A percentile compares a stretch with the other conserved stretches of the same genome.
Evolutionary conservation across 2,113 vertebrate species (phyloP).

Genomic region (Neolamprologus sp.): DNA sequence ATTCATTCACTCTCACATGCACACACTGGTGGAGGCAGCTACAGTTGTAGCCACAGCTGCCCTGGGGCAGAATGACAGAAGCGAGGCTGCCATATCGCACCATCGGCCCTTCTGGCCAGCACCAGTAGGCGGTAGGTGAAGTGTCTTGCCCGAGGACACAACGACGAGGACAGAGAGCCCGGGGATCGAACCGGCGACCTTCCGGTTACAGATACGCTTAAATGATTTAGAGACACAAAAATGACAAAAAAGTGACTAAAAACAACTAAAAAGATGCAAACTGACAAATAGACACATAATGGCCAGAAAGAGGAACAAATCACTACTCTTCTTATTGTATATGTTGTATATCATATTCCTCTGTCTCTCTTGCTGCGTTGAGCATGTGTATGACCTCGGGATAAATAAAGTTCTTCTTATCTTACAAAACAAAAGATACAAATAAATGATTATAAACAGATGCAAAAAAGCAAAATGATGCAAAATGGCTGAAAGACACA

Average conservation of each 20-base stretch:
- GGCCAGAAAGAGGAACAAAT: background rate
- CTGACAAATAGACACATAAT: background rate
- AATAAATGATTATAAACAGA: background rate
- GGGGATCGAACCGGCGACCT: too few species aligned
- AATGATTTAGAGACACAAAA: background rate
- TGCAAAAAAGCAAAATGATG: background rate
- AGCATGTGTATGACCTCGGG: background rate
- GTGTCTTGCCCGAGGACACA: too few species aligned
- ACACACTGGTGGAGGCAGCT: too few species aligned
- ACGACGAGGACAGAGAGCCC: too few species aligned
- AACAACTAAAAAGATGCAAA: background rate
- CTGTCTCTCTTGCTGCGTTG: background rate
- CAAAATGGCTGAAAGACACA: background rate
- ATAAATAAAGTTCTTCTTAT: background rate
- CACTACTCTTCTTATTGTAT: accelerated
- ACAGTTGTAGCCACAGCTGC: too few species aligned
- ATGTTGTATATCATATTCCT: background rate
- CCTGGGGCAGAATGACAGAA: too few species aligned
- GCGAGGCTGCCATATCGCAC: too few species aligned
- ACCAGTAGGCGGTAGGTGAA: accelerated
- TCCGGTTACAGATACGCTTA: too few species aligned
- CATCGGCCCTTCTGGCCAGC: accelerated
- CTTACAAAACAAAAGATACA: background rate
- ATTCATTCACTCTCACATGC: too few species aligned
- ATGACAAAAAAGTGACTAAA: background rate